phyloP scores from a whole-genome alignment of 2,888 invertebrate species.

The Urechis unicinctus region DNA sequence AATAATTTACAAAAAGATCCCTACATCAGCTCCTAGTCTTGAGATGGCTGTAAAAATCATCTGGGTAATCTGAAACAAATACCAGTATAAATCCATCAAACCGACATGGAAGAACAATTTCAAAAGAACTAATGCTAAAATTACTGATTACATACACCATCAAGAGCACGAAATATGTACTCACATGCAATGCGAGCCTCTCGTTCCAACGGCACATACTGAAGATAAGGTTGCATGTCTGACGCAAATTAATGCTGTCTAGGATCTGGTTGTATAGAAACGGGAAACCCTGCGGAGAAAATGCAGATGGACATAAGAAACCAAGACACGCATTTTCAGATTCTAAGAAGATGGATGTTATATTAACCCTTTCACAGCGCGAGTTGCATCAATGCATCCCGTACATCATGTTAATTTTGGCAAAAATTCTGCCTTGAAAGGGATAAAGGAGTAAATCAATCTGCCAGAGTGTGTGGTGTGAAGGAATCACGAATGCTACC shows the following conservation, averaged over 20 bases:
- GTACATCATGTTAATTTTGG: no score
- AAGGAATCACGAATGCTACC: slow-evolving; percentile 50
- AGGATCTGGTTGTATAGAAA: slow-evolving; percentile 91
- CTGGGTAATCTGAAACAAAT: slow-evolving; percentile 62
- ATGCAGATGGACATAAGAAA: no score
- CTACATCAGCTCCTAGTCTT: slow-evolving; percentile 75
- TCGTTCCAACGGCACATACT: slow-evolving; percentile 88
- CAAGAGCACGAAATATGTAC: slow-evolving; percentile 14
- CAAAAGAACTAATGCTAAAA: not conserved
- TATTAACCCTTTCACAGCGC: no score
- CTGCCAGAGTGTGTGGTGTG: no score
- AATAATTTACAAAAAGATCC: slow-evolving; percentile 15
- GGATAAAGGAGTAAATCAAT: no score
- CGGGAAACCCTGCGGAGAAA: slow-evolving; percentile 81
- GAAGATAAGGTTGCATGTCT: slow-evolving; percentile 84
- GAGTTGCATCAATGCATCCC: no score
- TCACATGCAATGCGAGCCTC: slow-evolving; percentile 69
- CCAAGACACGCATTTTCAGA: no score
- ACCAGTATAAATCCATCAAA: no score
- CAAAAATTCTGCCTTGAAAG: no score
- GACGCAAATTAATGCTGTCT: slow-evolving; percentile 84
- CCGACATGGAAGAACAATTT: not conserved
- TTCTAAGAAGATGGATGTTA: no score
- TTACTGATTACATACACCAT: not conserved
- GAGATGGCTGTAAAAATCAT: slow-evolving; percentile 88